These are phyloP conservation scores for Dasyurus viverrinus DNA, from an alignment of 2,113 vertebrate genomes.

Conservation along the genomic window DNA sequence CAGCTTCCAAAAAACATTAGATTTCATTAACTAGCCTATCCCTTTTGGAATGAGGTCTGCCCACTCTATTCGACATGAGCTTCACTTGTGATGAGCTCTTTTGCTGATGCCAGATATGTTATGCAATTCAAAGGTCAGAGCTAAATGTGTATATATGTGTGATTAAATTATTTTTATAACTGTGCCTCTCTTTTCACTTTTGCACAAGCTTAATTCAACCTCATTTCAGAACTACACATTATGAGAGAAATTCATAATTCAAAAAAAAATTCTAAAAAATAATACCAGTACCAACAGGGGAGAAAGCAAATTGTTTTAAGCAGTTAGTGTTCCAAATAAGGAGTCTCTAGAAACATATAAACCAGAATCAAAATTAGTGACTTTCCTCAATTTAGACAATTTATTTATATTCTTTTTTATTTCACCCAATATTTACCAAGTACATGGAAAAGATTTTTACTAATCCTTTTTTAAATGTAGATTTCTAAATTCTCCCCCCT, in stretches of 20 bases:
- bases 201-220: background rate
- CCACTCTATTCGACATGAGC: conserved; percentile 16
- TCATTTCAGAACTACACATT: background rate
- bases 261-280: conserved; percentile 32
- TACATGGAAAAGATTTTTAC: background rate
- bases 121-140: conserved; percentile 1
- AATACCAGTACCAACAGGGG: background rate
- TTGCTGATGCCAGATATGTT: conserved; percentile 46
- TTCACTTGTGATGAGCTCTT: conserved; percentile 14
- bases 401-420: background rate
- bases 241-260: background rate
- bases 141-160: conserved; percentile 12
- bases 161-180: background rate
- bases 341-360: background rate
- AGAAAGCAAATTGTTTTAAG: background rate
- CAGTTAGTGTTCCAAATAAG: background rate
- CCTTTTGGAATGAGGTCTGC: conserved; percentile 3
- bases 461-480: background rate
- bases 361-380: background rate
- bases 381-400: background rate
- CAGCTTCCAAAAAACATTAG: conserved; percentile 27
- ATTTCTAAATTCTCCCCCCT: background rate
- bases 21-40: conserved; percentile 44
- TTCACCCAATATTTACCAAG: background rate
- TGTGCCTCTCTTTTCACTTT: conserved; percentile 9